A percentile compares a stretch with the other conserved stretches of the same genome.
Evolutionary conservation across 2,113 vertebrate genomes (phyloP).

Genomic region (Sylvia atricapilla): DNA sequence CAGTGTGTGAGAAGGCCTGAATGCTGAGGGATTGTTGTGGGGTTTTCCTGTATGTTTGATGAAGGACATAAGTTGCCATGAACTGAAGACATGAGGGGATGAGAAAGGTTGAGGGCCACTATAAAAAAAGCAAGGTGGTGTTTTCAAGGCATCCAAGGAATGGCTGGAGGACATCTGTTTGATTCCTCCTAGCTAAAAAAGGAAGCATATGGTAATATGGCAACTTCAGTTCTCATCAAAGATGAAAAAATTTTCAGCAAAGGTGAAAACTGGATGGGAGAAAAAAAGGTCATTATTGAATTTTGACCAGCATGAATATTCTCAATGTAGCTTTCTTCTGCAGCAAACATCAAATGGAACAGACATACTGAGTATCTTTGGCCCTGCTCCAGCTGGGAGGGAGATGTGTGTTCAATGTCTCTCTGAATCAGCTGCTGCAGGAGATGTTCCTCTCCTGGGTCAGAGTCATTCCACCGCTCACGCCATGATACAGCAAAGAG

Average conservation of each 20-base stretch:
- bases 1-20: not conserved
- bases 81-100: not conserved
- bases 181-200: not conserved
- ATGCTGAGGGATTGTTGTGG: not conserved
- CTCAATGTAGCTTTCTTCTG: not conserved
- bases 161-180: not conserved
- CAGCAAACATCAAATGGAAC: not conserved
- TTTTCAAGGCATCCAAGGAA: not conserved
- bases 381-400: not conserved
- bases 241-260: not conserved
- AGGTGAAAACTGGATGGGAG: not conserved
- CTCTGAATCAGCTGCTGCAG: slow-evolving; percentile 30
- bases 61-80: not conserved
- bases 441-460: slow-evolving; percentile 9
- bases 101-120: not conserved
- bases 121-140: not conserved
- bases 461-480: not conserved
- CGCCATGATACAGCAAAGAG: not conserved
- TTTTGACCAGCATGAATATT: not conserved
- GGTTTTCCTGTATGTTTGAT: not conserved
- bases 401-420: slow-evolving; percentile 2
- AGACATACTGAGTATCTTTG: not conserved
- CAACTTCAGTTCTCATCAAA: not conserved
- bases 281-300: not conserved
- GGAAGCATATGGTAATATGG: not conserved